These are phyloP conservation scores for Noctua janthina DNA, from an alignment of 2,888 invertebrate species.

Conservation along the genomic window DNA sequence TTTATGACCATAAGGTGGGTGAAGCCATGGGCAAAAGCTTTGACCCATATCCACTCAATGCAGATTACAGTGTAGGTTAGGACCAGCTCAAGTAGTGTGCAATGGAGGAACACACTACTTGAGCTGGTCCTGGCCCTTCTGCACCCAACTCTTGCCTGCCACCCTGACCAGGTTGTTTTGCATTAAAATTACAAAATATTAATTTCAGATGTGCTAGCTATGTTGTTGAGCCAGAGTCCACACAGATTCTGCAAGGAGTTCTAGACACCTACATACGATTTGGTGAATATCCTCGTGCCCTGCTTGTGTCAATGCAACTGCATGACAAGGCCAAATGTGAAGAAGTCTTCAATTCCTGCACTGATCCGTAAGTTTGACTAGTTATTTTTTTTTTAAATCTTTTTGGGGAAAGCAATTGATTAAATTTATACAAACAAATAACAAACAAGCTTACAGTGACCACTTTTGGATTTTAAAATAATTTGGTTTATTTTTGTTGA, in stretches of 20 bases:
- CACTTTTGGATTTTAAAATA: not conserved
- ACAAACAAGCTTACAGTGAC: not conserved
- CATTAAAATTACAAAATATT: conserved; percentile 6
- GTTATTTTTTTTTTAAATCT: not conserved
- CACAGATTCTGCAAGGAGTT: conserved; percentile 95
- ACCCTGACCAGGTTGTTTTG: not conserved
- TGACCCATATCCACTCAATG: too few species aligned
- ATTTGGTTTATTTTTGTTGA: not conserved
- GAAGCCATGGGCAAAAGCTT: too few species aligned
- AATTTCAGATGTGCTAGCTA: conserved; percentile 96
- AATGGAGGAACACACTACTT: not conserved
- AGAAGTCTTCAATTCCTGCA: conserved; percentile 95
- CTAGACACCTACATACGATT: conserved; percentile 96
- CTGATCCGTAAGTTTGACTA: conserved; percentile 93
- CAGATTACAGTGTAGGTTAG: too few species aligned
- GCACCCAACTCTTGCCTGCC: not conserved
- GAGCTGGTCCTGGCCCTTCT: not conserved
- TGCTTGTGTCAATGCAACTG: conserved; percentile 97
- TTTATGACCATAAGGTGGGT: too few species aligned
- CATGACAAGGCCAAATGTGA: conserved; percentile 95
- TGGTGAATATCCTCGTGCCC: conserved; percentile 96
- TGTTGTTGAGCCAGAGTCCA: conserved; percentile 98
- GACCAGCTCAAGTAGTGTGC: too few species aligned
- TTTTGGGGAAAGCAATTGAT: not conserved
- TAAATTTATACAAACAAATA: not conserved